Conservation (phyloP, 2,113 vertebrate species). For the Puffinus mauretanicus region DNA sequence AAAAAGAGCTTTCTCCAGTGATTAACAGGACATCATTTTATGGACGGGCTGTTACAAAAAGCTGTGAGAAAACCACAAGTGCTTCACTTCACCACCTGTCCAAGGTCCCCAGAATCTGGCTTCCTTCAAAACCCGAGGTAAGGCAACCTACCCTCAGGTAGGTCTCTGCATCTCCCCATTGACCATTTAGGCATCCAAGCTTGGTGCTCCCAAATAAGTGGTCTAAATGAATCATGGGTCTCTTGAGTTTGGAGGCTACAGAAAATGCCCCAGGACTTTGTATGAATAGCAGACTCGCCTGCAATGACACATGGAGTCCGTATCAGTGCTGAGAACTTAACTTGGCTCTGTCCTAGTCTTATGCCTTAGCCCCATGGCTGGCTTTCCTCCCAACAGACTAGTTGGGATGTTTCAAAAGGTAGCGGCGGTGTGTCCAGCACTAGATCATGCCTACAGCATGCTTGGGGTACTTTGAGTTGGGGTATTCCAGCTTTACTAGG, state of each 20-base stretch:
- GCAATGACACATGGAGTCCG: background rate
- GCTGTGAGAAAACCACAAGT: background rate
- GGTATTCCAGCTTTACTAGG: background rate
- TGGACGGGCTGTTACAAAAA: background rate
- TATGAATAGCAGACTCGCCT: rapidly evolving
- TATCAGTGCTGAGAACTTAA: background rate
- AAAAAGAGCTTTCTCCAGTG: background rate
- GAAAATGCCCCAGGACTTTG: background rate
- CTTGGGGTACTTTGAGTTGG: background rate
- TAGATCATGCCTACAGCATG: background rate
- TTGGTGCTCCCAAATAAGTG: background rate
- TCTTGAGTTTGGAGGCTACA: background rate
- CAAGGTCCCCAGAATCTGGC: background rate
- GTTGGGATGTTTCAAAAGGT: background rate
- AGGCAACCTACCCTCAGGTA: background rate
- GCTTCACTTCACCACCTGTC: background rate
- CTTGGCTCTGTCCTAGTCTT: background rate
- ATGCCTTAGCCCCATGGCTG: background rate
- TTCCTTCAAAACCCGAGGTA: background rate
- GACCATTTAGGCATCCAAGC: background rate
- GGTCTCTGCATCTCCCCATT: background rate
- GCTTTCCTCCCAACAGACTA: background rate
- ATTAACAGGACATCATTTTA: background rate
- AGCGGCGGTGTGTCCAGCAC: background rate
- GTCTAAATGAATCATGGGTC: background rate